Percentiles rank a stretch among this genome's conserved stretches.
Conservation (phyloP, 2,888 invertebrate genomes). For the Drosophila villosipedis region DNA sequence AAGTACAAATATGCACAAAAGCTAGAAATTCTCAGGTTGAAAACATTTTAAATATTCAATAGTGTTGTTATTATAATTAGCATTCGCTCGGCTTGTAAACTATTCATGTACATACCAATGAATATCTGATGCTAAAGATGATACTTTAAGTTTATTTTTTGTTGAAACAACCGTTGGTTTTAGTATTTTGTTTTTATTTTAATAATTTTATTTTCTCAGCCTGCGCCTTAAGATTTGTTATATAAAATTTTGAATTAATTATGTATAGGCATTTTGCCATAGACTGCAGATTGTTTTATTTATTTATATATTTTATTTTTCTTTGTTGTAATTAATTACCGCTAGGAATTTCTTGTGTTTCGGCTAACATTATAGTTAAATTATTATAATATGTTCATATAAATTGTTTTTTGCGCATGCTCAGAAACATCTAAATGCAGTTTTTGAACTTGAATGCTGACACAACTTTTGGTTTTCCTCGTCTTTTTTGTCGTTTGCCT, state of each 20-base stretch:
- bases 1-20: neutral
- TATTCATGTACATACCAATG: slow-evolving; percentile 6
- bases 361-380: slow-evolving; percentile 46
- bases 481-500: slow-evolving; percentile 7
- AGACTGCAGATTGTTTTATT: slow-evolving; percentile 47
- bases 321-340: slow-evolving; percentile 37
- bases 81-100: slow-evolving; percentile 12
- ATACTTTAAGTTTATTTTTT: slow-evolving; percentile 22
- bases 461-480: slow-evolving; percentile 47
- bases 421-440: slow-evolving; percentile 82
- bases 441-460: slow-evolving; percentile 75
- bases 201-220: slow-evolving; percentile 7
- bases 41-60: slow-evolving; percentile 15
- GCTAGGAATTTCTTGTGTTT: slow-evolving; percentile 47
- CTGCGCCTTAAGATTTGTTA: slow-evolving; percentile 23
- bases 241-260: slow-evolving; percentile 45
- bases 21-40: slow-evolving; percentile 5
- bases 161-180: slow-evolving; percentile 53
- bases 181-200: slow-evolving; percentile 5
- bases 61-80: slow-evolving; percentile 13
- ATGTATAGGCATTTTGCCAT: slow-evolving; percentile 20
- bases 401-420: slow-evolving; percentile 79
- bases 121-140: slow-evolving; percentile 25
- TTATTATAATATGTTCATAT: slow-evolving; percentile 57
- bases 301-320: slow-evolving; percentile 25